Evolutionary conservation across 2,797 vertebrate genomes (phyloP).

Genomic region (Zenarchopterus dispar): DNA sequence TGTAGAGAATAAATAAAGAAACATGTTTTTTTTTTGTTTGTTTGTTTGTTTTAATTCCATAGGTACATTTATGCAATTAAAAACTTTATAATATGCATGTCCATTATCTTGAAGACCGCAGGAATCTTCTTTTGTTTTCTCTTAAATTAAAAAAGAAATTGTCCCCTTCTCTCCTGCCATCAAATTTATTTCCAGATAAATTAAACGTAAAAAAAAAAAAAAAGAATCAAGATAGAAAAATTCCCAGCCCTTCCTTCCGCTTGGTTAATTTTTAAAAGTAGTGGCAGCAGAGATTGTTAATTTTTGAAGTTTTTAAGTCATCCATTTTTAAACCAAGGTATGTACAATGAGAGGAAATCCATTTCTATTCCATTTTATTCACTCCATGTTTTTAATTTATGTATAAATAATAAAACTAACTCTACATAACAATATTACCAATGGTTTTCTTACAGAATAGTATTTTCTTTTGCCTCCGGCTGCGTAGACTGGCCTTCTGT

Average conservation of each 20-base stretch:
- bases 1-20: conserved; percentile 88
- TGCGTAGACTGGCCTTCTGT: conserved; percentile 68
- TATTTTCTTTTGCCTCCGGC: conserved; percentile 76
- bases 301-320: conserved; percentile 59
- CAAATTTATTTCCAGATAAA: conserved; percentile 83
- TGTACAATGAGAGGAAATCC: conserved; percentile 80
- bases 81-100: conserved; percentile 84
- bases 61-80: conserved; percentile 85
- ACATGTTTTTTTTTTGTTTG: conserved; percentile 60
- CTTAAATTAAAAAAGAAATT: conserved; percentile 80
- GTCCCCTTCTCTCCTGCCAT: conserved; percentile 50
- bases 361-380: conserved; percentile 73
- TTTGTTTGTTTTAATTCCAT: conserved; percentile 72
- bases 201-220: conserved; percentile 79
- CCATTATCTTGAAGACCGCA: conserved; percentile 73
- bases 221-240: conserved; percentile 84
- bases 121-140: conserved; percentile 72
- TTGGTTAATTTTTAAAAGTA: conserved; percentile 76
- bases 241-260: conserved; percentile 75
- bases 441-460: conserved; percentile 81
- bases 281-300: conserved; percentile 77
- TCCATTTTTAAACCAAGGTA: conserved; percentile 81
- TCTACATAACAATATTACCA: conserved; percentile 83
- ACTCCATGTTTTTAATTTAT: conserved; percentile 73
- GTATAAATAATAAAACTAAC: conserved; percentile 84